phyloP scores from a whole-genome alignment of 1,140 invertebrate genomes.

The Pseudomyrmex cubaensis region DNA sequence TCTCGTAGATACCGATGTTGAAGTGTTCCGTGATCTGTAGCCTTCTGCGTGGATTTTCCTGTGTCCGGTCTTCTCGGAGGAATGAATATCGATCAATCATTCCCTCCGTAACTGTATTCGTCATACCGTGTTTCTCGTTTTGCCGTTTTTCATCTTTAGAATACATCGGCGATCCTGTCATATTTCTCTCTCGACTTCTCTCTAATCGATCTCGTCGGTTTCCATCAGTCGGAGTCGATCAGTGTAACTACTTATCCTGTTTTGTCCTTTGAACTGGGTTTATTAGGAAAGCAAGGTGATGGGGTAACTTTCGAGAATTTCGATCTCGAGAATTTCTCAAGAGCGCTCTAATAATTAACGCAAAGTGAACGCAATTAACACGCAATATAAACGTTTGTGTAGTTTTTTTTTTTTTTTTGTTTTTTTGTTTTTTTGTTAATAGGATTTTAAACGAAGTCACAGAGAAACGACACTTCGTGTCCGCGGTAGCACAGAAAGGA shows the following conservation, averaged over 20 bases:
- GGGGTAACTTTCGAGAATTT: constrained; percentile 30
- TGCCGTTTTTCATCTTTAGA: too few relatives aligned
- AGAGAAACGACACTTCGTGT: background rate
- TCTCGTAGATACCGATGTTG: too few relatives aligned
- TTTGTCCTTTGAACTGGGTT: constrained; percentile 37
- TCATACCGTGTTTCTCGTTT: background rate
- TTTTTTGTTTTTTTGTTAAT: background rate
- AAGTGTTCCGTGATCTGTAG: background rate
- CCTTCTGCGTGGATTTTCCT: background rate
- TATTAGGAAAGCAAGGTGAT: constrained; percentile 47
- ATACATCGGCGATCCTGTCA: too few relatives aligned
- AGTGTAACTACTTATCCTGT: constrained; percentile 7
- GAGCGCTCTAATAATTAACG: background rate
- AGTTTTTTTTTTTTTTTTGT: too few relatives aligned
- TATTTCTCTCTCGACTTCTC: constrained; percentile 17
- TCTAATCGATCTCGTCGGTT: background rate
- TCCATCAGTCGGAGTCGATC: background rate
- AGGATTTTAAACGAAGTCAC: background rate
- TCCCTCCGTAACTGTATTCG: background rate
- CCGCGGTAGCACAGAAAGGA: background rate
- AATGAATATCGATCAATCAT: constrained; percentile 64
- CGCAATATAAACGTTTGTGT: constrained; percentile 11
- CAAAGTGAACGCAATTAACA: constrained; percentile 24
- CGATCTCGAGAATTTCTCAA: constrained; percentile 5
- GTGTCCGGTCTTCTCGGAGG: constrained; percentile 16